Base-by-base conservation (phyloP, 2,888 invertebrate species). In the Drosophila testacea region DNA sequence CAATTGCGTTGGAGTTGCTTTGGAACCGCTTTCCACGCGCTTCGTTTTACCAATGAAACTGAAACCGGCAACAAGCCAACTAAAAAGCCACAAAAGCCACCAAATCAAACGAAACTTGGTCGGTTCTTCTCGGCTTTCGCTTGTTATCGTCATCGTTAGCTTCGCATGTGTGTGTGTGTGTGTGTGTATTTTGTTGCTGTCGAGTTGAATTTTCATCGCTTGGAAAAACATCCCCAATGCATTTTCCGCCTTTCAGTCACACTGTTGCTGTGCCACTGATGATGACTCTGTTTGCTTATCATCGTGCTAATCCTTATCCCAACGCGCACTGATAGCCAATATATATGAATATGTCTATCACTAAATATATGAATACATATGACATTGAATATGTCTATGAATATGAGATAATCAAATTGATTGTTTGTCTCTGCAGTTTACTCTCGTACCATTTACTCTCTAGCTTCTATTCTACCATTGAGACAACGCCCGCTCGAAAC, bases 31-130 rank as follows among this genome's bases (percentile, higher is more conserved):
- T 81, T 55, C 79, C 69, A 81, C 68, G 88, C 79, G 77, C 71
- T 75, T 65, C 74, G 74, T 69, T 79, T 67, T 71, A 81, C 77
- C 81, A 84, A 84, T 84, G 84, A 84, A 88, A 88, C 79, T 66
- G 87, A 83, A 86, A 81, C 78, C 79, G 56, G 71, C 79, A 74
- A 42, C 71, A 67, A 64, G 66, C 54, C 68, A 69, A 76, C 75
- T 69, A 57, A 78, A 81, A 79, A 75, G 64, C 77, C 79, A 57
- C 78, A 79, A 72, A 77, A 69, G 47, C 74, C 66, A 69, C 55
- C 41, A 72, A 81, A 60, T 66, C 68, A 63, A 42, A 62, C 62
- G 51, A 77, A 63, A 77, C 69, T 65, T 72, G 62, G 16, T 57
- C 57, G 57, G 46, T 5, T 47, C 44, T 13, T 46, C 36, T 57